phyloP scores from a whole-genome alignment of 2,113 vertebrate genomes.

The Paratilapia polleni region DNA sequence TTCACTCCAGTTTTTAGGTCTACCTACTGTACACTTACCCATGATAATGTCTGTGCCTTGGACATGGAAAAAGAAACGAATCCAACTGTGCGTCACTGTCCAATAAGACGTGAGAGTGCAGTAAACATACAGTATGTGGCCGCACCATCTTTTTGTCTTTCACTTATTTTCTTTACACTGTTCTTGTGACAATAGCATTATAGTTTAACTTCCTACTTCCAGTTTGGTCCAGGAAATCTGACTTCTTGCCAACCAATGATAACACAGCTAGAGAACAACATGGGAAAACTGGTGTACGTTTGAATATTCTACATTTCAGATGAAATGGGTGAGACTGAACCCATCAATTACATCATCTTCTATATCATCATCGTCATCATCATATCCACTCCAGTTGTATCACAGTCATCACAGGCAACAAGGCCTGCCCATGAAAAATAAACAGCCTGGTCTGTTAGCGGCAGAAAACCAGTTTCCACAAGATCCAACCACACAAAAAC shows the following conservation, averaged over 20 bases:
- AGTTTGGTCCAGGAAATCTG: constrained; percentile 30
- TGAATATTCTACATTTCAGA: constrained; percentile 56
- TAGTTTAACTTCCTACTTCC: constrained; percentile 63
- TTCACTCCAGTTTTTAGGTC: constrained; percentile 40
- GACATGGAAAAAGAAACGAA: constrained; percentile 60
- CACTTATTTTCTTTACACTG: constrained; percentile 31
- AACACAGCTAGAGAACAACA: constrained; percentile 59
- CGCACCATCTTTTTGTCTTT: constrained; percentile 30
- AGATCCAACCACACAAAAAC: constrained; percentile 8
- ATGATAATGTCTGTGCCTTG: constrained; percentile 84
- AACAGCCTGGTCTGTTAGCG: constrained; percentile 12
- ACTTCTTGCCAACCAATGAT: constrained; percentile 34
- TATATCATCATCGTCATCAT: constrained; percentile 26
- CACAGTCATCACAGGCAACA: constrained; percentile 41
- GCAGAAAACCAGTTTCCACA: constrained; percentile 23
- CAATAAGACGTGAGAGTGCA: constrained; percentile 44
- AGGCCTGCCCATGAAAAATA: constrained; percentile 46
- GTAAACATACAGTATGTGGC: constrained; percentile 46
- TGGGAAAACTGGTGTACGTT: constrained; percentile 53
- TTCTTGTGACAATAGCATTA: constrained; percentile 42
- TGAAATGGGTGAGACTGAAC: constrained; percentile 25
- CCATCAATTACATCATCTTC: constrained; percentile 24
- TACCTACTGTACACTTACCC: constrained; percentile 32
- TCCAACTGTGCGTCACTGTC: constrained; percentile 16
- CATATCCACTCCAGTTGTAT: constrained; percentile 60